Base-by-base conservation (phyloP, 53 echinoderm and acorn worm genomes). In the Antedon mediterranea region DNA sequence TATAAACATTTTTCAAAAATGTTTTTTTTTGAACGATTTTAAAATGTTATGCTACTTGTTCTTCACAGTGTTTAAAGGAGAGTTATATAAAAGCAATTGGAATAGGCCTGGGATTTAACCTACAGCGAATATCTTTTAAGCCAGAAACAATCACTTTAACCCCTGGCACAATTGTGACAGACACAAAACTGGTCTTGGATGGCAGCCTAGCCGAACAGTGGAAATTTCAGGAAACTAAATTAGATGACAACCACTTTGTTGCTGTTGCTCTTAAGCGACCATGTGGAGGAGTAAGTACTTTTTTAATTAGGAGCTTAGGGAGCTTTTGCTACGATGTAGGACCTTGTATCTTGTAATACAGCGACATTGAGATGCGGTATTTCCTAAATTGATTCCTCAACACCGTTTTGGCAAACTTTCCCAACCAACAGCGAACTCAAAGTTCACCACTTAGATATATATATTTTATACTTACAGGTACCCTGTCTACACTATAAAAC, bases 11-110 rank as follows among this genome's bases (percentile, higher is more conserved):
- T n/a, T n/a, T n/a, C n/a, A n/a, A n/a, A n/a, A n/a, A n/a, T n/a
- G n/a, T n/a, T n/a, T n/a, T n/a, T n/a, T n/a, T n/a, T n/a, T n/a
- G n/a, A n/a, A n/a, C n/a, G n/a, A n/a, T n/a, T n/a, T n/a, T n/a
- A n/a, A n/a, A n/a, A n/a, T n/a, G n/a, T n/a, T n/a, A n/a, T n/a
- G 37, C 4, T 37, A 37, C 4, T 43, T 82, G 75, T 33, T 32
- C 31, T 28, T 74, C n/a, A n/a, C 84, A 98, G 98, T 93, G 98
- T 82, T 84, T 98, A 18, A 98, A 98, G 76, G 98, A 98, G 76
- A 92, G 98, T 72, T 98, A 93, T 78, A 93, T 98, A 80, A 98
- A 98, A 79, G 93, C 98, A 29, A 84, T 93, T 7, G 98, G 98
- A 0, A 93, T 93, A 29, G 98, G 98, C n/a, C 86, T 93, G 31